Evolutionary conservation across 2,797 vertebrate species (phyloP), one percentile per base, ranked within the genome.

Genomic region (Carcharodon carcharias): DNA sequence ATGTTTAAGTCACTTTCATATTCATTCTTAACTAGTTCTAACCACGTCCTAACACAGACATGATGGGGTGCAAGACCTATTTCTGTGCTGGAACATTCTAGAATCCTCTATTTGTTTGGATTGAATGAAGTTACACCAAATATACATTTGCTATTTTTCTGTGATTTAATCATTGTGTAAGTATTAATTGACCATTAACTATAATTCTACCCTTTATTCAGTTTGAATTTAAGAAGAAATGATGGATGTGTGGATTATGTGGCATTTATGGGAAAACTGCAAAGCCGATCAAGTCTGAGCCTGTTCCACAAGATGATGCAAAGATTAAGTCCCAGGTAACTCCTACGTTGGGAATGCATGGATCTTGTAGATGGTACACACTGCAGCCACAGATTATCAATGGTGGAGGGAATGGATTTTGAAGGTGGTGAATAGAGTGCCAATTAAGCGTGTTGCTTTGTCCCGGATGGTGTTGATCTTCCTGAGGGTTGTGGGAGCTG

Each of bases 151-250:
- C 5, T 3, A 50, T 50, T 50, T 85, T 50, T 93, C 63, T 65
- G 16, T 45, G 61, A 26, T 28, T 0, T 16, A 93, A 4, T 93
- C 14, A 40, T 93, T n/a, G 18, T 8, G 11, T 69, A 14, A 69
- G 40, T 54, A 7, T 73, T 2, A 14, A 35, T 73, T 18, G 40
- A 95, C 16, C 7, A 54, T 11, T 54, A 18, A 95, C 11, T 77
- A 28, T 77, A 54, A 56, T 54, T 77, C 6, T 69, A 50, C 28
- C 65, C 12, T 54, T 54, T 16, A 28, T 63, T 87, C 96, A 96
- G 96, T 96, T 96, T 97, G 96, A 97, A 97, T 82, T 50, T 97
- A 69, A 96, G 96, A 89, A 65, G 96, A 31, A 96, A 96, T 50
- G 95, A 97, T 85, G 96, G 96, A 2, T 96, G 96, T 40, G 96